Evolutionary conservation across 2,113 vertebrate species (phyloP).

Genomic region (Zootoca vivipara): DNA sequence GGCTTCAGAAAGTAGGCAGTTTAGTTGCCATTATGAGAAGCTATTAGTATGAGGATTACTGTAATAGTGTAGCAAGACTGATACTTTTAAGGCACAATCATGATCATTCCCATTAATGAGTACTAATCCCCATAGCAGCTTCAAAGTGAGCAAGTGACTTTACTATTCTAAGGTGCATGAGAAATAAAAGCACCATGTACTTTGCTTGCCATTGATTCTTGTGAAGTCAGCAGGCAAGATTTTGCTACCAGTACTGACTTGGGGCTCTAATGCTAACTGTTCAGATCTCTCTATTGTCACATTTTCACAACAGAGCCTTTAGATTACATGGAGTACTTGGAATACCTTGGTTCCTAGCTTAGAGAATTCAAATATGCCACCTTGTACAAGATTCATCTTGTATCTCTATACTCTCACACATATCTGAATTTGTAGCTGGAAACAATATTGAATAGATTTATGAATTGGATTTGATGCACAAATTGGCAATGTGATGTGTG

Average conservation of each 20-base stretch:
- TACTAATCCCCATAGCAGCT: not conserved
- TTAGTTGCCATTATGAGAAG: not conserved
- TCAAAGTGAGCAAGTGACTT: not conserved
- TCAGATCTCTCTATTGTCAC: not conserved
- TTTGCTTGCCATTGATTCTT: not conserved
- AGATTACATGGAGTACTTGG: not conserved
- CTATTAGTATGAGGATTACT: not conserved
- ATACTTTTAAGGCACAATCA: conserved; percentile 23
- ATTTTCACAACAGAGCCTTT: not conserved
- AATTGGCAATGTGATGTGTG: not conserved
- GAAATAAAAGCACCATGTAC: not conserved
- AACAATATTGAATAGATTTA: not conserved
- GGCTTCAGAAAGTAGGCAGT: not conserved
- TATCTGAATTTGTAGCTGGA: not conserved
- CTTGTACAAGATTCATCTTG: not conserved
- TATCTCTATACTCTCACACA: not conserved
- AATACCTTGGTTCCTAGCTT: not conserved
- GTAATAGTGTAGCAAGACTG: not conserved
- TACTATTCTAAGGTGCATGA: not conserved
- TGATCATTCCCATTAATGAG: conserved; percentile 15
- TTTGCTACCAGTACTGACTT: not conserved
- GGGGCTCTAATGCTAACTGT: not conserved
- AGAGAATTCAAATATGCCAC: not conserved
- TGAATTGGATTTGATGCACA: not conserved
- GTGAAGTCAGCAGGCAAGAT: not conserved